phyloP scores from a whole-genome alignment of 2,113 vertebrate genomes.

The Erpornis zantholeuca region DNA sequence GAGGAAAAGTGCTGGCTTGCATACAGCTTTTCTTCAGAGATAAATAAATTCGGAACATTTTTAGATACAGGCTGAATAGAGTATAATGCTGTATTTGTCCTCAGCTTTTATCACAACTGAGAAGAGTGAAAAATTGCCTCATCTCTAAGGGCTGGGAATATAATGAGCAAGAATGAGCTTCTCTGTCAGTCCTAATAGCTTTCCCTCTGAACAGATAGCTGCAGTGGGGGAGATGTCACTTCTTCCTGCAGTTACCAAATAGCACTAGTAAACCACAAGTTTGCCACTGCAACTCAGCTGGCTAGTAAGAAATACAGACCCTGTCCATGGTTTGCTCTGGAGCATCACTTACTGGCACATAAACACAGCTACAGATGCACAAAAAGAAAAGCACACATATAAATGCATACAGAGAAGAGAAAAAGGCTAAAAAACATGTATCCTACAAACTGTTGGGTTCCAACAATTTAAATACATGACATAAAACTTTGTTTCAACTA shows the following conservation, averaged over 20 bases:
- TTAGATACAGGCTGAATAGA: background rate
- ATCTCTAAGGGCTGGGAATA: slow-evolving; percentile 22
- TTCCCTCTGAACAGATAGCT: slow-evolving; percentile 10
- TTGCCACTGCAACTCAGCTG: background rate
- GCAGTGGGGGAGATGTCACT: background rate
- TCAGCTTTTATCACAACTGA: slow-evolving; percentile 31
- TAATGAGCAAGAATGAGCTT: slow-evolving; percentile 45
- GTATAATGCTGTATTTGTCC: slow-evolving; percentile 31
- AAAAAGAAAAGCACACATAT: background rate
- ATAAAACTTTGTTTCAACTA: background rate
- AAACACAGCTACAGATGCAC: background rate
- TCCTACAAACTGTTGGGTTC: background rate
- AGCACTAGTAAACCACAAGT: background rate
- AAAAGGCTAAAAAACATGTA: background rate
- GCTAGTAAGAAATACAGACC: background rate
- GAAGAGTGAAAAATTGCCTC: slow-evolving; percentile 43
- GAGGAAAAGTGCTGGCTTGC: background rate
- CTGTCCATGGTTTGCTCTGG: background rate
- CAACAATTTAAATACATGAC: background rate
- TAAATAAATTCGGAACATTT: slow-evolving; percentile 33
- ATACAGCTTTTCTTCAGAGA: slow-evolving; percentile 4
- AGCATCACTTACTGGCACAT: background rate
- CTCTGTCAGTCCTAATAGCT: slow-evolving; percentile 10
- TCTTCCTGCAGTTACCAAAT: background rate
- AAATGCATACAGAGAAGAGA: background rate